Conservation (phyloP, 2,888 invertebrate genomes). For the Hemistola chrysoprasaria region DNA sequence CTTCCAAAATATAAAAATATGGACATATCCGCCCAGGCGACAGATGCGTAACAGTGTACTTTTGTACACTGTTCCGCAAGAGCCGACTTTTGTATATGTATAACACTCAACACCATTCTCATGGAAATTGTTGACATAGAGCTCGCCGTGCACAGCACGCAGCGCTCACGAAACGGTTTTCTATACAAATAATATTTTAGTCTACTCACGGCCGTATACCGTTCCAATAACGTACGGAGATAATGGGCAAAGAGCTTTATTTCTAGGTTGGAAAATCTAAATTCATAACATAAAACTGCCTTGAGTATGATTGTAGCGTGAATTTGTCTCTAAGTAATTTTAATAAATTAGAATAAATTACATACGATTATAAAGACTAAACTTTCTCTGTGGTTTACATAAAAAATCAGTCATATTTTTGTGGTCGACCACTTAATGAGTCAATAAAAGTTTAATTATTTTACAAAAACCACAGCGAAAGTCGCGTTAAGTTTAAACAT, state of each 20-base stretch:
- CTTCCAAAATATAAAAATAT: too few species aligned
- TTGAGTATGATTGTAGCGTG: conserved; percentile 32
- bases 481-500: conserved; percentile 38
- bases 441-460: conserved; percentile 25
- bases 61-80: too few species aligned
- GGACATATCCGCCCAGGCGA: too few species aligned
- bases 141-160: too few species aligned
- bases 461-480: conserved; percentile 52
- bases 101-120: too few species aligned
- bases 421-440: conserved; percentile 13
- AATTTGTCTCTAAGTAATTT: conserved; percentile 21
- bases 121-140: too few species aligned
- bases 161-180: too few species aligned
- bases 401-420: conserved; percentile 22
- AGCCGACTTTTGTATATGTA: too few species aligned
- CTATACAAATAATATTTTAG: too few species aligned
- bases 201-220: too few species aligned
- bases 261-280: background rate
- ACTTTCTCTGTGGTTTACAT: conserved; percentile 58
- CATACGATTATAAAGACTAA: conserved; percentile 17
- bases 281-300: conserved; percentile 27
- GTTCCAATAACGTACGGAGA: conserved; percentile 1
- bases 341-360: conserved; percentile 15
- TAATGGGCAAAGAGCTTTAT: too few species aligned
- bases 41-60: too few species aligned